Base-by-base conservation (phyloP, 2,113 vertebrate species). In the Sarotherodon lohbergeri region DNA sequence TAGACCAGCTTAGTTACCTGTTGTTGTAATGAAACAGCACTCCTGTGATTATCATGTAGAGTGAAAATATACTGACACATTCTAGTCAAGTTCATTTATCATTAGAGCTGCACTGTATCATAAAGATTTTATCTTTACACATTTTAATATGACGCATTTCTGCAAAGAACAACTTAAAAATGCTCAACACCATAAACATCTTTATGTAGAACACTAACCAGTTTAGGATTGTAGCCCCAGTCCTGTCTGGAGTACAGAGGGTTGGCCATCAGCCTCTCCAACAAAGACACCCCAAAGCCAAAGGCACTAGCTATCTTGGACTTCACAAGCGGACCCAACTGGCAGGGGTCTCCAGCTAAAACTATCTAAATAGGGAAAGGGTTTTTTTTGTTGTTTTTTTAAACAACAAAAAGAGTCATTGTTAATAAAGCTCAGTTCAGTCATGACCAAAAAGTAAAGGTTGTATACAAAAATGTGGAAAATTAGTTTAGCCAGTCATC, bases 1-100 rank as follows among this genome's bases (percentile, higher is more conserved):
- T 97, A 98, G 16, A 97, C 90, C 1, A 99, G 97, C 88, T 99
- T 99, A 1, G 98, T 99, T 82, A 99, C 97, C 99, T 99, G 94
- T 3, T 85, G 85, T 16, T 84, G 86, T 13, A 73, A 81, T 39
- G n/a, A 63, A n/a, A 86, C 7, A 22, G 17, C 16, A 78, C 12
- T 27, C 17, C 14, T 46, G 9, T 24, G 19, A 27, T 79, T 3
- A 55, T 68, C 22, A 57, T 14, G 12, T 32, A 84, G 9, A 36
- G 6, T 52, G 4, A 54, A 80, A 7, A 19, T 78, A 50, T 9
- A 52, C 46, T 50, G 29, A 34, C 10, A 50, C 6, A 52, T 52
- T 78, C 73, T 2, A 32, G 27, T 52, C 4, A 78, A n/a, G 16
- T 34, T 27, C 13, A 46, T 73, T 50, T 8, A 12, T 46, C 41